Conservation (phyloP, 2,888 invertebrate species). For the Orthosia gracilis region DNA sequence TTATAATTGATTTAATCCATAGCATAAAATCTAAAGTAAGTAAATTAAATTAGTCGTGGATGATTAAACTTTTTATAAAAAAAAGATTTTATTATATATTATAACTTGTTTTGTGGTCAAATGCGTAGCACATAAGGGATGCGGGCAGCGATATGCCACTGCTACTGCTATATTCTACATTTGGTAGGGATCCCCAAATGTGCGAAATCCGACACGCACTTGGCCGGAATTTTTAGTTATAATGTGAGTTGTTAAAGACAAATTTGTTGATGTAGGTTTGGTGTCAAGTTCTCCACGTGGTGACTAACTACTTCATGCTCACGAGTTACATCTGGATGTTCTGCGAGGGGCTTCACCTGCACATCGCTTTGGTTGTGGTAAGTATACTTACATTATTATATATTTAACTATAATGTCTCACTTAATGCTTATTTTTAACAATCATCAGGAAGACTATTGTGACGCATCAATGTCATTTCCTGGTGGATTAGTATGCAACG, state of each 20-base stretch:
- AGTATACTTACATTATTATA: slow-evolving; percentile 65
- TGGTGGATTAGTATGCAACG: not conserved
- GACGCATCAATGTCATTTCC: not conserved
- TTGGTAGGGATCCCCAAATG: too few species aligned
- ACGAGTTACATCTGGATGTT: slow-evolving; percentile 97
- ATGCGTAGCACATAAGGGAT: too few species aligned
- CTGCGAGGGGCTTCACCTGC: slow-evolving; percentile 94
- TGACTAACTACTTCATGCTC: slow-evolving; percentile 94
- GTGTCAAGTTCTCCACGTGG: slow-evolving; percentile 93
- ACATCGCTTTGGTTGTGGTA: slow-evolving; percentile 94
- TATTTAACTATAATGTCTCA: not conserved
- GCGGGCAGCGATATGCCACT: too few species aligned
- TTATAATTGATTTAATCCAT: too few species aligned
- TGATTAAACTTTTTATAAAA: too few species aligned
- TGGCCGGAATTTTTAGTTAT: too few species aligned
- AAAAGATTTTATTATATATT: too few species aligned
- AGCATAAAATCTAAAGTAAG: too few species aligned
- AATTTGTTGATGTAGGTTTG: slow-evolving; percentile 88
- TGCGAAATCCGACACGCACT: too few species aligned
- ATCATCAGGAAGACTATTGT: not conserved
- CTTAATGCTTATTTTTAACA: not conserved
- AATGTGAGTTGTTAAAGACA: not conserved
- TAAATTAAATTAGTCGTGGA: too few species aligned
- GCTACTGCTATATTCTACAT: too few species aligned
- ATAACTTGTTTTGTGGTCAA: too few species aligned